Conservation (phyloP, 2,797 vertebrate genomes). For the Vultur gryphus region DNA sequence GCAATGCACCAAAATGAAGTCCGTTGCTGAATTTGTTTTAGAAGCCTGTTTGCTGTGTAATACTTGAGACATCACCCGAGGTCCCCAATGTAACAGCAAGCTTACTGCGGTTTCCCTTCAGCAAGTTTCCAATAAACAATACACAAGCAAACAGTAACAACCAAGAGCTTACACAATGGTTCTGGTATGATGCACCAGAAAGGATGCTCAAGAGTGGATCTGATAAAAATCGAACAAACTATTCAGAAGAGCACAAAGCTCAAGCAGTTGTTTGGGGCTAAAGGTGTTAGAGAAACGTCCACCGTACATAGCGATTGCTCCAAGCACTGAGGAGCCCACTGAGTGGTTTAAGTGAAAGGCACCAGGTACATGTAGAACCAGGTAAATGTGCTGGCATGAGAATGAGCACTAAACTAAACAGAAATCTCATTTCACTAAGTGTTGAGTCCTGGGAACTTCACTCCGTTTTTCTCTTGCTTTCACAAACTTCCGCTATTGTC, state of each 20-base stretch:
- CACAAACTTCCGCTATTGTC: neutral
- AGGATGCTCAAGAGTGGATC: neutral
- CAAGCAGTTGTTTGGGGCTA: neutral
- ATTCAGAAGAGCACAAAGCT: neutral
- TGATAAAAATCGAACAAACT: neutral
- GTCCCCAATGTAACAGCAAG: neutral
- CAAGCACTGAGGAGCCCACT: neutral
- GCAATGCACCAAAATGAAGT: neutral
- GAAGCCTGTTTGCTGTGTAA: neutral
- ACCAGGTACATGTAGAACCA: neutral
- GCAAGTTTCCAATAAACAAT: neutral
- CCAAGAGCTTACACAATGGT: neutral
- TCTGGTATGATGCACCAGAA: neutral
- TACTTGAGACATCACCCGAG: neutral
- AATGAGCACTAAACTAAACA: neutral
- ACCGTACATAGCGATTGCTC: rapidly evolving
- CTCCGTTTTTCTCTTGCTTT: neutral
- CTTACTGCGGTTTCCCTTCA: neutral
- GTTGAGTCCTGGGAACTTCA: neutral
- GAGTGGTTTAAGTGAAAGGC: neutral
- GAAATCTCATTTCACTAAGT: neutral
- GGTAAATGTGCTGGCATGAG: neutral
- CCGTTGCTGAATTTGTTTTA: neutral
- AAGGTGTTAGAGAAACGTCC: neutral
- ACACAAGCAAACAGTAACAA: neutral